Base-by-base conservation (phyloP, 2,113 vertebrate species). In the Osmerus mordax region DNA sequence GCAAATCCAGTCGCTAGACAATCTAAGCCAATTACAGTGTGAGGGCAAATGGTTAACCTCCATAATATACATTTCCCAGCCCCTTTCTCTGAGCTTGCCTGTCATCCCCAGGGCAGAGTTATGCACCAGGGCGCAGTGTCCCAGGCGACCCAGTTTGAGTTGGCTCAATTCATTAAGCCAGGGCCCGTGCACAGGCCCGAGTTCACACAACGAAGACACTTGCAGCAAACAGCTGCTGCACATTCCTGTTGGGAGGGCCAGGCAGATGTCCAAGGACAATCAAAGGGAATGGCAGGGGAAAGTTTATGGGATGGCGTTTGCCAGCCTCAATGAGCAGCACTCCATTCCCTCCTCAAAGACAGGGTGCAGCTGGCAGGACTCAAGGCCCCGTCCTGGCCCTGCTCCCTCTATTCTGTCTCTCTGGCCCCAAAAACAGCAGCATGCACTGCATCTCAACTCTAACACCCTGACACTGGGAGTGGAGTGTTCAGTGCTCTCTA, bases 261-360 rank as follows among this genome's bases (percentile, higher is more conserved):
- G 95, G 95, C 96, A 97, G 95, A 97, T 98, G 96, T 96, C 96
- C 95, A 96, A 96, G 92, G 93, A 93, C 94, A 97, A 96, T 97
- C 95, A 97, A 97, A 97, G 95, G 86, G 87, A 96, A 94, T 95
- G 92, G 88, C 89, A 94, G 94, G 92, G 92, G 92, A 93, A 95
- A 94, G 93, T 95, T 95, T 96, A 96, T 79, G 88, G 95, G 94
- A 93, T 93, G 93, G 92, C 92, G 92, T 96, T 97, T 96, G 96
- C 95, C 94, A 95, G 94, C 94, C 95, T 97, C 94, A 94, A 94
- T 94, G 94, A 93, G 92, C 92, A 91, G 77, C 91, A 91, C 94
- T 95, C 92, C 95, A 94, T 94, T 92, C 80, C 90, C 89, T 93
- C 91, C 95, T 95, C 93, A 95, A 94, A 96, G 95, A 94, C 93